Conservation (phyloP, 2,888 invertebrate species). For the Ormyrus labotus region DNA sequence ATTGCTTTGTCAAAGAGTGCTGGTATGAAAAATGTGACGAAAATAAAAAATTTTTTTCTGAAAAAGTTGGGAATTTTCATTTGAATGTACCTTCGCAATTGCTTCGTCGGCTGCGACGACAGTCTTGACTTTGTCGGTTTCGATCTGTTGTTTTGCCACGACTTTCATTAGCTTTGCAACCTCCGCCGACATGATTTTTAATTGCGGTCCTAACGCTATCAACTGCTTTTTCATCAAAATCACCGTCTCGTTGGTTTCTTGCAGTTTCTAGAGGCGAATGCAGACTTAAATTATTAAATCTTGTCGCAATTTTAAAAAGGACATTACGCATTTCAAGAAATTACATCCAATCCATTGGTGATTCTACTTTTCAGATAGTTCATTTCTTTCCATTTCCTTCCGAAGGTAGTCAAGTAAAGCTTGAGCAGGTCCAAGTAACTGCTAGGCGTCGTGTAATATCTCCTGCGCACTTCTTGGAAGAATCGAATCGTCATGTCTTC, state of each 20-base stretch:
- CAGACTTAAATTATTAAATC: background rate
- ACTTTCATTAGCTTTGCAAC: constrained; percentile 86
- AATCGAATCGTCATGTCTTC: constrained; percentile 86
- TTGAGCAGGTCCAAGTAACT: constrained; percentile 92
- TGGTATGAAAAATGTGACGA: background rate
- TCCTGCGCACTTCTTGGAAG: constrained; percentile 88
- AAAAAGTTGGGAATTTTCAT: background rate
- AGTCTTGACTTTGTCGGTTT: constrained; percentile 88
- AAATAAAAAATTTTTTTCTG: background rate
- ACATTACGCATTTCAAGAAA: background rate
- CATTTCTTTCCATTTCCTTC: constrained; percentile 83
- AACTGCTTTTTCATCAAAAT: constrained; percentile 91
- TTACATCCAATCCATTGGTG: constrained; percentile 83
- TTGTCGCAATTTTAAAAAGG: background rate
- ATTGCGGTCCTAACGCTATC: constrained; percentile 86
- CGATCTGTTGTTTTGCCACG: constrained; percentile 87
- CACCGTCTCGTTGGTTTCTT: constrained; percentile 88
- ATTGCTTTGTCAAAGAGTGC: background rate
- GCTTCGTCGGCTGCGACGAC: constrained; percentile 90
- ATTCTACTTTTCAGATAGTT: constrained; percentile 82
- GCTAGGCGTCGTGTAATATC: constrained; percentile 94
- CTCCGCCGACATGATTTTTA: constrained; percentile 86
- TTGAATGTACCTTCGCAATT: constrained; percentile 82
- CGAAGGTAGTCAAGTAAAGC: constrained; percentile 84
- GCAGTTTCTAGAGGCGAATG: constrained; percentile 80